Evolutionary conservation across 1,140 invertebrate species (phyloP).

Genomic region (Aphelenchoides besseyi): DNA sequence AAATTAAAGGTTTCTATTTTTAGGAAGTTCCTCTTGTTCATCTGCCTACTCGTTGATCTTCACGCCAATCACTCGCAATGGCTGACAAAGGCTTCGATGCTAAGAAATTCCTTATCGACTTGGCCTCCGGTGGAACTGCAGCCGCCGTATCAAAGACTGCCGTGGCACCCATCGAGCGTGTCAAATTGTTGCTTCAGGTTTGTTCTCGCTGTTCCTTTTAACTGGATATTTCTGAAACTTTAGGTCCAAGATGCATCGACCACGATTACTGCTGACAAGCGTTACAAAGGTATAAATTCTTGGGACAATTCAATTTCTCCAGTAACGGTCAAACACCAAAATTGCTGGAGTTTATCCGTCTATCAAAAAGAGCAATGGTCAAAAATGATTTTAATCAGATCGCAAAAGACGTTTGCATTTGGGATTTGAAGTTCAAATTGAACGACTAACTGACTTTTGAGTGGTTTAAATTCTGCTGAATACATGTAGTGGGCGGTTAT

Average conservation of each 20-base stretch:
- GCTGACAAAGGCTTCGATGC: constrained; percentile 49
- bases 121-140: constrained; percentile 72
- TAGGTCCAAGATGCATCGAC: constrained; percentile 66
- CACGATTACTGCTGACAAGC: constrained; percentile 73
- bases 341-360: too few species aligned
- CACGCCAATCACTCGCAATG: constrained; percentile 4
- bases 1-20: too few species aligned
- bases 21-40: neutral
- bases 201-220: constrained; percentile 14
- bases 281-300: constrained; percentile 63
- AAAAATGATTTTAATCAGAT: too few species aligned
- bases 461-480: too few species aligned
- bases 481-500: too few species aligned
- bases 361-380: too few species aligned
- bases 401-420: too few species aligned
- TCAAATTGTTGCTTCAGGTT: constrained; percentile 66
- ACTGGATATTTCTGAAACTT: constrained; percentile 20
- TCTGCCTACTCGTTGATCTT: neutral
- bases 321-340: too few species aligned
- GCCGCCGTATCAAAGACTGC: constrained; percentile 82
- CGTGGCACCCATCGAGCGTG: constrained; percentile 66
- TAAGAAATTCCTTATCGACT: constrained; percentile 57
- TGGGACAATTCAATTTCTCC: too few species aligned
- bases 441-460: too few species aligned
- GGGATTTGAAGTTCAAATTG: too few species aligned